phyloP scores from a whole-genome alignment of 2,888 invertebrate genomes.

The Sarcophaga rosellei region DNA sequence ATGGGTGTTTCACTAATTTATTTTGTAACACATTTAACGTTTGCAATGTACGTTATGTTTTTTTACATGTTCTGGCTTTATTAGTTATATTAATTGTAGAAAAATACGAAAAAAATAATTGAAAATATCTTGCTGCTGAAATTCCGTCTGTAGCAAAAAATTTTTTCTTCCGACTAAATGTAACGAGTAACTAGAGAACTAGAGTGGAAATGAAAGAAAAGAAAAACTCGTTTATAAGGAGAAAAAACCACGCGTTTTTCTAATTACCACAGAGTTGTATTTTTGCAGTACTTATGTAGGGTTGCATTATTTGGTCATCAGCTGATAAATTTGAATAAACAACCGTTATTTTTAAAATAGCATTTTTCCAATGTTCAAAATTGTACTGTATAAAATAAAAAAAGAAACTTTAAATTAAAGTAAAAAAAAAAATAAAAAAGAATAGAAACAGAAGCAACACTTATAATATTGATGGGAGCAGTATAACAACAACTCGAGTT shows the following conservation, averaged over 20 bases:
- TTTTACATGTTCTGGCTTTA: slow-evolving; percentile 60
- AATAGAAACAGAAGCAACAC: too few species aligned
- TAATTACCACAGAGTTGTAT: slow-evolving; percentile 7
- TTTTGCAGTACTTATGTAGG: background rate
- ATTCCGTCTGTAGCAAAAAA: slow-evolving; percentile 52
- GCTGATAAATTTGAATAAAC: background rate
- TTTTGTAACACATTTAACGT: background rate
- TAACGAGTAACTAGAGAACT: slow-evolving; percentile 62
- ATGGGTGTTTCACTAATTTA: background rate
- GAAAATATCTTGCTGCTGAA: slow-evolving; percentile 58
- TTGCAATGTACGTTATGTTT: slow-evolving; percentile 19
- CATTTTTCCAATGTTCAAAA: background rate
- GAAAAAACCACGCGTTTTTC: slow-evolving; percentile 57
- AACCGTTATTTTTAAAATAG: background rate
- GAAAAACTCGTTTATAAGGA: slow-evolving; percentile 24
- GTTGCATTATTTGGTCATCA: background rate
- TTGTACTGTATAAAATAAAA: too few species aligned
- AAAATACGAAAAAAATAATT: slow-evolving; percentile 61
- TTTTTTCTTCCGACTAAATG: slow-evolving; percentile 57
- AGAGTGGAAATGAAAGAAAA: too few species aligned
- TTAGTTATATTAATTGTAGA: slow-evolving; percentile 37
- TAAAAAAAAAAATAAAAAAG: too few species aligned
- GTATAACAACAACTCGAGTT: too few species aligned
- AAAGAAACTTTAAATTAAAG: too few species aligned
- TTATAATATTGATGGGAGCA: too few species aligned